These are phyloP conservation scores for Pentamera pediparva DNA, from an alignment of 53 echinoderm and acorn worm species.

Conservation along the genomic window DNA sequence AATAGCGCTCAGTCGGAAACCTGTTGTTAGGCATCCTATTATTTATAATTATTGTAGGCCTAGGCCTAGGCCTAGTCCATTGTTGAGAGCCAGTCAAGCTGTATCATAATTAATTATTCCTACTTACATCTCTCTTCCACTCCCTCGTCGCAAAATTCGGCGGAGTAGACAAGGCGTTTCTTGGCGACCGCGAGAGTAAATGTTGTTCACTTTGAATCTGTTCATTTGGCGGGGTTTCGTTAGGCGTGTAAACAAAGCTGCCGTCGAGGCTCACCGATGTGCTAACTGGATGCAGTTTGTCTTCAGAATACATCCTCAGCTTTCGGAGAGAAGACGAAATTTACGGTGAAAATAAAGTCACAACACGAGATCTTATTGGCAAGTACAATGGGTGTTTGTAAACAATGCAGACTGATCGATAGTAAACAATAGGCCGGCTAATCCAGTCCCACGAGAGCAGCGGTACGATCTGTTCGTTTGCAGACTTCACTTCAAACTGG, in stretches of 20 bases:
- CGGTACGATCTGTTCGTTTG: too few relatives aligned
- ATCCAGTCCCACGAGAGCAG: too few relatives aligned
- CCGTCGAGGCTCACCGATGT: constrained; percentile 9
- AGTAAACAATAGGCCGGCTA: too few relatives aligned
- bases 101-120: not conserved
- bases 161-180: constrained; percentile 23
- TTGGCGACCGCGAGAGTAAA: constrained; percentile 13
- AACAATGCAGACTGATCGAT: too few relatives aligned
- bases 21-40: too few relatives aligned
- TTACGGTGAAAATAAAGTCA: too few relatives aligned
- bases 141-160: constrained; percentile 2
- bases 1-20: too few relatives aligned
- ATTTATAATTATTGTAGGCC: not conserved
- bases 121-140: constrained; percentile 9
- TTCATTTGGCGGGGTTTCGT: constrained; percentile 33
- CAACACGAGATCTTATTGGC: too few relatives aligned
- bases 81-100: not conserved
- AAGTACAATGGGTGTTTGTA: too few relatives aligned
- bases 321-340: not conserved
- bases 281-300: not conserved
- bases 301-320: constrained; percentile 22
- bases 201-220: not conserved
- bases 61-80: not conserved
- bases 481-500: too few relatives aligned
- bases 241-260: constrained; percentile 24